Conservation (phyloP, 2,113 vertebrate genomes). For the Panthera tigris region DNA sequence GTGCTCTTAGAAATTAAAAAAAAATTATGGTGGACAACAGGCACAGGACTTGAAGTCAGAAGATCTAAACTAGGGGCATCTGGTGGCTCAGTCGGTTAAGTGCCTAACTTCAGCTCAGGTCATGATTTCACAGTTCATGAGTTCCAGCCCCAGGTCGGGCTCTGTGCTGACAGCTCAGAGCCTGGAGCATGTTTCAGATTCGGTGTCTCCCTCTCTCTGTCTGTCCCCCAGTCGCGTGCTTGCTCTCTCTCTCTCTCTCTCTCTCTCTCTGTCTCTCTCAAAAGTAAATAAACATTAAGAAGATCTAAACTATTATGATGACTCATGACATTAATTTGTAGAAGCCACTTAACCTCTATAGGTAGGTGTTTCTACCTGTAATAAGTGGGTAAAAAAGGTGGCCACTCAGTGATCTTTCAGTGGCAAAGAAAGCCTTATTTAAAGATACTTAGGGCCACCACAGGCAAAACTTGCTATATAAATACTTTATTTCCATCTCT, state of each 20-base stretch:
- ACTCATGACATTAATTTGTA: slow-evolving; percentile 55
- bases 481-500: slow-evolving; percentile 31
- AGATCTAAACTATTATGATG: slow-evolving; percentile 15
- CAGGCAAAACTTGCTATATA: slow-evolving; percentile 39
- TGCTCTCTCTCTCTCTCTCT: too few species aligned
- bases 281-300: not conserved
- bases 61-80: not conserved
- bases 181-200: too few species aligned
- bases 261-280: too few species aligned
- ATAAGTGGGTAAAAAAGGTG: slow-evolving; percentile 23
- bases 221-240: too few species aligned
- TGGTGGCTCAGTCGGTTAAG: too few species aligned
- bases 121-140: too few species aligned
- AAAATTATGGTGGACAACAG: not conserved
- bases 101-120: too few species aligned
- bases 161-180: too few species aligned
- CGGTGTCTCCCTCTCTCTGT: too few species aligned
- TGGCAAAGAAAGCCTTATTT: slow-evolving; percentile 35
- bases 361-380: slow-evolving; percentile 45
- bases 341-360: slow-evolving; percentile 58
- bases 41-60: slow-evolving; percentile 23
- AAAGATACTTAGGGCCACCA: slow-evolving; percentile 21
- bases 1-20: slow-evolving; percentile 28
- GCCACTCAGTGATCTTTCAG: slow-evolving; percentile 45
- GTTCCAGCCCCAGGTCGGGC: too few species aligned